Conservation (phyloP, 2,113 vertebrate genomes). For the Telmatochromis sp. region DNA sequence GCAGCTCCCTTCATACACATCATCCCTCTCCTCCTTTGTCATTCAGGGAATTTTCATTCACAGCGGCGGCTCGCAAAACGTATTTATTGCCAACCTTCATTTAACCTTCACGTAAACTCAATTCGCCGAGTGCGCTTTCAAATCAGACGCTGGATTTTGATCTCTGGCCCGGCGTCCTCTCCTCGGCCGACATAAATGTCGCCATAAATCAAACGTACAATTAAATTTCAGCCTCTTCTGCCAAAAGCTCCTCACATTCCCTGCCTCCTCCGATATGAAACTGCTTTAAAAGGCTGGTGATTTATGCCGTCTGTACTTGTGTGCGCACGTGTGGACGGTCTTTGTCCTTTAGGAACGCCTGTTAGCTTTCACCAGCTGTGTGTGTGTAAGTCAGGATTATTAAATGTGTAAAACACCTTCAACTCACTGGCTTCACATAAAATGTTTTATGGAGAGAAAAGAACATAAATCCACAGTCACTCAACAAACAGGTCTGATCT, state of each 20-base stretch:
- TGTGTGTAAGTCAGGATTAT: neutral
- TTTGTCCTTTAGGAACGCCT: neutral
- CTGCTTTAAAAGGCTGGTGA: neutral
- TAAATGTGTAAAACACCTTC: neutral
- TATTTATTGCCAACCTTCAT: neutral
- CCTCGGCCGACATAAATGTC: neutral
- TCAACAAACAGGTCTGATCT: neutral
- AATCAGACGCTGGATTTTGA: neutral
- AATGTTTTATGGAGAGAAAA: neutral
- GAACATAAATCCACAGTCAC: neutral
- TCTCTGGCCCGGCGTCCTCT: neutral
- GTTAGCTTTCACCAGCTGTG: neutral
- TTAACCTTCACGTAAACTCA: conserved; percentile 9
- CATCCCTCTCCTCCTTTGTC: neutral
- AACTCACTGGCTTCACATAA: neutral
- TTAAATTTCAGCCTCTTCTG: conserved; percentile 11
- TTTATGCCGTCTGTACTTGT: neutral
- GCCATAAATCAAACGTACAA: conserved; percentile 30
- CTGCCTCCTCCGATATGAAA: neutral
- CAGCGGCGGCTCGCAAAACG: neutral
- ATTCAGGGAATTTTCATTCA: neutral
- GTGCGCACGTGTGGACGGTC: neutral
- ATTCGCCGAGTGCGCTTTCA: conserved; percentile 12
- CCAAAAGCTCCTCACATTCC: neutral
- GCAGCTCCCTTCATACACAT: neutral